Evolutionary conservation across 2,888 invertebrate species (phyloP).

Genomic region (Tetragnatha montana): DNA sequence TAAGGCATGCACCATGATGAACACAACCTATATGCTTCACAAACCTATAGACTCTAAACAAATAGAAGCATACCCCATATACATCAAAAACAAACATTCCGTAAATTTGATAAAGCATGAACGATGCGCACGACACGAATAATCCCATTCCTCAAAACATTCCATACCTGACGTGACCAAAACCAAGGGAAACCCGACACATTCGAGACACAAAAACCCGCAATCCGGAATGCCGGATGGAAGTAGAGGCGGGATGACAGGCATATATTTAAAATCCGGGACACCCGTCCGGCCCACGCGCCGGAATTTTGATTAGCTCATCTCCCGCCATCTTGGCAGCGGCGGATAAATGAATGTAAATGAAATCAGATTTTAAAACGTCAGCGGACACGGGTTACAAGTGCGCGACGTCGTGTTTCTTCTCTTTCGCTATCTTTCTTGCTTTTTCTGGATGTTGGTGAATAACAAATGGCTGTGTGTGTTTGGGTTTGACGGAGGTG

Average conservation of each 20-base stretch:
- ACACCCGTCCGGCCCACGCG: background rate
- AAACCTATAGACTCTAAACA: no score
- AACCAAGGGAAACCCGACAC: background rate
- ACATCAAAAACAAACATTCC: no score
- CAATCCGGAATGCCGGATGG: constrained; percentile 3
- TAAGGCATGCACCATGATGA: no score
- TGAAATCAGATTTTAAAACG: constrained; percentile 57
- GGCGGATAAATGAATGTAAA: constrained; percentile 55
- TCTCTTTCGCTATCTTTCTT: background rate
- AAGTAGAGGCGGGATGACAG: constrained; percentile 3
- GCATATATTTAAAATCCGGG: constrained; percentile 17
- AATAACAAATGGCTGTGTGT: background rate
- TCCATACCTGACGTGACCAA: background rate
- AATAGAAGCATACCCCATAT: no score
- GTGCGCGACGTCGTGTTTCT: background rate
- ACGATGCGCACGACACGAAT: no score
- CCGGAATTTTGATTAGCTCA: constrained; percentile 26
- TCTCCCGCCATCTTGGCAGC: constrained; percentile 20
- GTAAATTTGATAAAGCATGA: no score
- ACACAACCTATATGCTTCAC: no score
- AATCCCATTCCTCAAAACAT: background rate
- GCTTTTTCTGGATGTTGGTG: background rate
- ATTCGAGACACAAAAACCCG: constrained; percentile 25
- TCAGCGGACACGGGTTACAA: constrained; percentile 42
- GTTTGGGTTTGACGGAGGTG: background rate